These are phyloP conservation scores for Oscheius onirici DNA, from an alignment of 2,888 invertebrate genomes.

Conservation along the genomic window DNA sequence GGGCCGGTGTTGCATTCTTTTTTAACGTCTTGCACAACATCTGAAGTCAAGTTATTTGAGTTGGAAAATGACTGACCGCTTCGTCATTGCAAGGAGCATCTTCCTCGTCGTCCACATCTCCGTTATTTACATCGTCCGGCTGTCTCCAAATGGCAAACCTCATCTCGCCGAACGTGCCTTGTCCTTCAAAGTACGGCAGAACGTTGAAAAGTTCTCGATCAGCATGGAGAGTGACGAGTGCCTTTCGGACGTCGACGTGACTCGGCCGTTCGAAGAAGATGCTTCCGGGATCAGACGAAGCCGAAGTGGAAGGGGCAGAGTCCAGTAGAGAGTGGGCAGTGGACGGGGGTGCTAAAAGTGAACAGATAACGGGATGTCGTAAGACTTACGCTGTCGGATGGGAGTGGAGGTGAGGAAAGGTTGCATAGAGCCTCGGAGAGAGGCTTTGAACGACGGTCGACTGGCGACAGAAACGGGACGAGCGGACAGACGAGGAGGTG, in stretches of 20 bases:
- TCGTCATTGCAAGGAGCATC: conserved; percentile 63
- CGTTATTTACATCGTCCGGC: conserved; percentile 56
- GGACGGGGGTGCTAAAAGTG: conserved; percentile 25
- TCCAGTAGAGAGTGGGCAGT: conserved; percentile 22
- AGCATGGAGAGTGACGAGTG: conserved; percentile 62
- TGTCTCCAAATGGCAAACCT: conserved; percentile 69
- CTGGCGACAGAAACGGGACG: conserved; percentile 7
- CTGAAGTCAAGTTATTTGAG: conserved; percentile 22
- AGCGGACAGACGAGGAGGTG: not conserved
- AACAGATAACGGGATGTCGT: not conserved
- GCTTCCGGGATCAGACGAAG: conserved; percentile 39
- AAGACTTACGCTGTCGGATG: conserved; percentile 28
- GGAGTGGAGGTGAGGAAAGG: conserved; percentile 52
- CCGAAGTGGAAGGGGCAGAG: conserved; percentile 43
- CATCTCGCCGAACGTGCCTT: conserved; percentile 71
- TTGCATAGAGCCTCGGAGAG: conserved; percentile 38
- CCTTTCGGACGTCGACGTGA: conserved; percentile 51
- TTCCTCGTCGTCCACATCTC: conserved; percentile 69
- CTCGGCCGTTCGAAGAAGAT: conserved; percentile 44
- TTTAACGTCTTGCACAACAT: conserved; percentile 40
- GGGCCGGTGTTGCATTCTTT: conserved; percentile 57
- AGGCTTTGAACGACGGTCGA: conserved; percentile 50
- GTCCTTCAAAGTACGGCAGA: conserved; percentile 60
- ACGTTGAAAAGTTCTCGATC: conserved; percentile 67
- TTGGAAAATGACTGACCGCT: conserved; percentile 45